Base-by-base conservation (phyloP, 2,113 vertebrate genomes). In the Pelecanus crispus region DNA sequence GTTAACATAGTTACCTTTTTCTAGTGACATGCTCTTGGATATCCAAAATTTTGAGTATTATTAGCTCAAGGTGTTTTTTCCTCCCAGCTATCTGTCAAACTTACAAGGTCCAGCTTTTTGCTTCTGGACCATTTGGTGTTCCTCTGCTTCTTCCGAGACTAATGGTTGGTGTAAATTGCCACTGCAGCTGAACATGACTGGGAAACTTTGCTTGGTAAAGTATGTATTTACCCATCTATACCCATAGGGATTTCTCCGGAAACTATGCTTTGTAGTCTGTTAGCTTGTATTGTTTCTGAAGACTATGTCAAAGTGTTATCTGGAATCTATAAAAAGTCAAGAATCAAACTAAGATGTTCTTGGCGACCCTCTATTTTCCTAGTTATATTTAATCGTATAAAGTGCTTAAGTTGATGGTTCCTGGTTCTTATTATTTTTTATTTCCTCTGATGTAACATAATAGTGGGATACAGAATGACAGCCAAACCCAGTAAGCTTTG, bases 201-300 rank as follows among this genome's bases (percentile, higher is more conserved):
- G 38, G 34, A 66, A 89, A 34, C 20, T 86, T 70, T 59, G 13
- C 25, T 65, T 71, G 29, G 14, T 70, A 25, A 17, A 31, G 7
- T 7, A 28, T 38, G 31, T 67, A 25, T 45, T 50, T 91, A 19
- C 34, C 16, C 17, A 19, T 28, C 40, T 63, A 2, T 22, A 36
- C 6, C 21, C 34, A 25, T 22, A 61, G 29, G 26, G 32, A 28
- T 45, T 83, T 68, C n/a, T 75, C 24, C 21, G 40, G 58, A 50
- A 84, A 34, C 31, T 31, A 7, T 0, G 1, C 28, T 53, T 82
- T 0, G 0, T 47, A 32, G 38, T 52, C 42, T 38, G 4, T 49
- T 92, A 61, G 44, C 18, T 80, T 53, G 4, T 28, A 5, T 58
- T 74, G 22, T 73, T 86, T 70, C 40, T 68, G 34, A 90, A 52